A percentile compares a stretch with the other conserved stretches of the same genome.
phyloP scores from a whole-genome alignment of 2,888 invertebrate species.

The Xestia rhomboidea region DNA sequence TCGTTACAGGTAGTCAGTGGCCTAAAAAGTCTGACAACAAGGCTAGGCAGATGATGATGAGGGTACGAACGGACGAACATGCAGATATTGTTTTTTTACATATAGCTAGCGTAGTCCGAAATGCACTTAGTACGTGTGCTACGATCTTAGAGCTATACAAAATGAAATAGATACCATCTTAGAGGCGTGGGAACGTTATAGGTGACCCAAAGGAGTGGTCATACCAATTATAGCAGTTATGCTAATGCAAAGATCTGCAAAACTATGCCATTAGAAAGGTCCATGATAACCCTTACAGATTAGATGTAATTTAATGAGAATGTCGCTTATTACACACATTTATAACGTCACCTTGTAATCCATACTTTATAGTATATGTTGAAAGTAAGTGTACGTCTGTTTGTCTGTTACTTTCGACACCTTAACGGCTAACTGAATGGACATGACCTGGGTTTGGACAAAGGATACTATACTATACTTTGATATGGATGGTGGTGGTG shows the following conservation, averaged over 20 bases:
- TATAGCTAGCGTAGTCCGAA: not conserved
- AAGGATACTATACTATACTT: not conserved
- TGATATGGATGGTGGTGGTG: no score
- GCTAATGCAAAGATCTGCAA: constrained; percentile 47
- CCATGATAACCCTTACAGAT: constrained; percentile 54
- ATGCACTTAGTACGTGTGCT: not conserved
- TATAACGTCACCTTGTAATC: constrained; percentile 26
- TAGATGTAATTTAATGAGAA: constrained; percentile 49
- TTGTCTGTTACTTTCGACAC: not conserved
- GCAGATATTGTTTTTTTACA: no score
- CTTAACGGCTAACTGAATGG: no score
- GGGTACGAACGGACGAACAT: no score
- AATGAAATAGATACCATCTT: constrained; percentile 46
- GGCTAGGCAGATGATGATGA: no score
- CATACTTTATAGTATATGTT: not conserved
- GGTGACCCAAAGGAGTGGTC: constrained; percentile 56
- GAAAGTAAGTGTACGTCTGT: not conserved
- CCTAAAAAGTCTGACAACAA: no score
- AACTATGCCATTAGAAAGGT: constrained; percentile 57
- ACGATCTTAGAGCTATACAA: constrained; percentile 9
- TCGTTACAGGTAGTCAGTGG: no score
- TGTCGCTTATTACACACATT: constrained; percentile 44
- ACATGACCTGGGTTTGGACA: not conserved
- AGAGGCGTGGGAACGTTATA: constrained; percentile 50
- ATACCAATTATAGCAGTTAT: constrained; percentile 55